phyloP scores from a whole-genome alignment of 2,888 invertebrate genomes.

The Temnothorax rugatulus region DNA sequence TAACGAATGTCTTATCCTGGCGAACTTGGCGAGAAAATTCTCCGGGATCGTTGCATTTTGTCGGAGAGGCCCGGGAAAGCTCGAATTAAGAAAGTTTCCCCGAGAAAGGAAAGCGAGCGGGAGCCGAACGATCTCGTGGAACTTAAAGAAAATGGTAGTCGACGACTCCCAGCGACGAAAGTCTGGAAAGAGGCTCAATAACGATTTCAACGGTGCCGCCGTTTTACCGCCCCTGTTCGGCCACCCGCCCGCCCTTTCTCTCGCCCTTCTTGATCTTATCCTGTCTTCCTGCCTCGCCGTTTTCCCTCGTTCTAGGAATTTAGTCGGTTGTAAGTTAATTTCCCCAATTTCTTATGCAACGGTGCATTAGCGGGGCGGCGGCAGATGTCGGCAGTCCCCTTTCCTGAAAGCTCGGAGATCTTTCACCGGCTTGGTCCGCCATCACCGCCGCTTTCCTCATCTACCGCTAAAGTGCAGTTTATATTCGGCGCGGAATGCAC shows the following conservation, averaged over 20 bases:
- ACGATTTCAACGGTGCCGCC: constrained; percentile 70
- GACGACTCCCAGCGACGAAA: constrained; percentile 70
- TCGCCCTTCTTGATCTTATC: constrained; percentile 50
- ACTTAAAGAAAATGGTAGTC: constrained; percentile 77
- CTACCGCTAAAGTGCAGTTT: constrained; percentile 56
- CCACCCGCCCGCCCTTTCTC: constrained; percentile 28
- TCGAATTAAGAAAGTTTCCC: constrained; percentile 80
- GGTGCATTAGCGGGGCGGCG: constrained; percentile 69
- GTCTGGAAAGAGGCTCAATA: constrained; percentile 75
- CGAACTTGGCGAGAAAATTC: constrained; percentile 65
- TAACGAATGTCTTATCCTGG: constrained; percentile 51
- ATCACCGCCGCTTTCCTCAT: constrained; percentile 52
- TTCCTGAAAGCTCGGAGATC: constrained; percentile 45
- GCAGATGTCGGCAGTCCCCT: constrained; percentile 69
- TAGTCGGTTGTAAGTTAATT: constrained; percentile 76
- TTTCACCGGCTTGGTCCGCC: constrained; percentile 31
- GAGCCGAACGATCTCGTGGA: constrained; percentile 67
- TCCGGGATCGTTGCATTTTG: constrained; percentile 64
- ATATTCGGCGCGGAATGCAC: constrained; percentile 54
- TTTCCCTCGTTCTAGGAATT: constrained; percentile 68
- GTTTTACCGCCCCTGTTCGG: constrained; percentile 43
- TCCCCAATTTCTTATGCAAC: constrained; percentile 75
- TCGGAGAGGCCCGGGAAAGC: constrained; percentile 64
- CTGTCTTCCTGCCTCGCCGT: constrained; percentile 47
- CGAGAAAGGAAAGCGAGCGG: constrained; percentile 56